Conservation (phyloP, 2,888 invertebrate genomes). For the Eristalis pertinax region DNA sequence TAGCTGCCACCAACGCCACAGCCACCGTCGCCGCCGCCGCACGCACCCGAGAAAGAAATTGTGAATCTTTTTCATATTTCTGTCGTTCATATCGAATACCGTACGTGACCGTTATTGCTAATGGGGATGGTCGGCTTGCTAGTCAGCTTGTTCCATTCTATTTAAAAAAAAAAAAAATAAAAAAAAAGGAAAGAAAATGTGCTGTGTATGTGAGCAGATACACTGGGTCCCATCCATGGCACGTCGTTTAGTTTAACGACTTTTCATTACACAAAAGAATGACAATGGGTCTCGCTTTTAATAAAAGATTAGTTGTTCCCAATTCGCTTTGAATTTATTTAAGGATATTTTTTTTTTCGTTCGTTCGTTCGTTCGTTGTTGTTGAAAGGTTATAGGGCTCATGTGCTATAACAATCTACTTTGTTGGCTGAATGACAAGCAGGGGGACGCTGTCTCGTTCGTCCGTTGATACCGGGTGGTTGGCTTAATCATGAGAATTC, state of each 20-base stretch:
- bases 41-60: constrained; percentile 32
- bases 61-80: constrained; percentile 52
- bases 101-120: constrained; percentile 69
- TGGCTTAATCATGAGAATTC: neutral
- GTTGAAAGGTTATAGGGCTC: constrained; percentile 36
- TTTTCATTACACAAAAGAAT: constrained; percentile 68
- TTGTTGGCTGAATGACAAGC: constrained; percentile 44
- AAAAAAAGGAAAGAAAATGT: neutral
- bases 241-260: constrained; percentile 70
- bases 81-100: constrained; percentile 55
- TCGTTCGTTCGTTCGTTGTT: no score
- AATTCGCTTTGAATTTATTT: constrained; percentile 64
- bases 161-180: constrained; percentile 40
- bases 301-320: constrained; percentile 67
- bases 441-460: constrained; percentile 3
- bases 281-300: constrained; percentile 69
- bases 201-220: no score
- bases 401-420: constrained; percentile 45
- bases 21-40: neutral
- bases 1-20: no score
- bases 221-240: constrained; percentile 26
- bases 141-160: constrained; percentile 22
- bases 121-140: constrained; percentile 35
- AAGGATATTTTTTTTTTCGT: constrained; percentile 9
- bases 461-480: neutral